Evolutionary conservation across 2,797 vertebrate species (phyloP).

Genomic region (Crax fasciolata): DNA sequence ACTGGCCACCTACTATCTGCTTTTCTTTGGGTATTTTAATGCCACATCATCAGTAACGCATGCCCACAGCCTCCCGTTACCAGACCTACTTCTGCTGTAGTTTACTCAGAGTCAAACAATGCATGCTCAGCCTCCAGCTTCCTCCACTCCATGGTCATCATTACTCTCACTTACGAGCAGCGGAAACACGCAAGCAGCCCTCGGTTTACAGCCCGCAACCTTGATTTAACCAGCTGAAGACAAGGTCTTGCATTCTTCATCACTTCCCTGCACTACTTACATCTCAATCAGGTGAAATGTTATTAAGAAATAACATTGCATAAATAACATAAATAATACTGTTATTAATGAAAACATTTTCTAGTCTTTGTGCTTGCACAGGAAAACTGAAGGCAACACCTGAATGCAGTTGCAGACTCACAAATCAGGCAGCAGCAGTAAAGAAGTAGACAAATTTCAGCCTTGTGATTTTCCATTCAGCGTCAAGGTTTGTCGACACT

Average conservation of each 20-base stretch:
- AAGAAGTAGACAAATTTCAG: neutral
- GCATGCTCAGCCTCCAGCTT: neutral
- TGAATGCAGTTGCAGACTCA: neutral
- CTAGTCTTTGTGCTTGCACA: neutral
- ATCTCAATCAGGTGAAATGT: neutral
- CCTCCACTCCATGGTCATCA: neutral
- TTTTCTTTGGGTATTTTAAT: neutral
- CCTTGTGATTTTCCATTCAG: neutral
- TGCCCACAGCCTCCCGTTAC: rapidly evolving
- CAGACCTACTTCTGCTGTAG: rapidly evolving
- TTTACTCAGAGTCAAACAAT: neutral
- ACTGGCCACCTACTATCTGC: neutral
- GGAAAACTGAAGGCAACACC: neutral
- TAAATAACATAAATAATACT: neutral
- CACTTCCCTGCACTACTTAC: neutral
- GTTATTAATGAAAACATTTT: neutral
- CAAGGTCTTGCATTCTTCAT: neutral
- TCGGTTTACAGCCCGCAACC: neutral
- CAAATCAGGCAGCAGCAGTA: neutral
- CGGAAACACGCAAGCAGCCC: neutral
- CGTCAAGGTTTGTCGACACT: neutral
- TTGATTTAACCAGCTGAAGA: neutral
- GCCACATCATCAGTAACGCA: neutral
- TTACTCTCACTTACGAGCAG: neutral
- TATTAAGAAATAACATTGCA: too few species aligned